Conservation (phyloP, 2,888 invertebrate genomes). For the Himalopsyche kuldschensis region DNA sequence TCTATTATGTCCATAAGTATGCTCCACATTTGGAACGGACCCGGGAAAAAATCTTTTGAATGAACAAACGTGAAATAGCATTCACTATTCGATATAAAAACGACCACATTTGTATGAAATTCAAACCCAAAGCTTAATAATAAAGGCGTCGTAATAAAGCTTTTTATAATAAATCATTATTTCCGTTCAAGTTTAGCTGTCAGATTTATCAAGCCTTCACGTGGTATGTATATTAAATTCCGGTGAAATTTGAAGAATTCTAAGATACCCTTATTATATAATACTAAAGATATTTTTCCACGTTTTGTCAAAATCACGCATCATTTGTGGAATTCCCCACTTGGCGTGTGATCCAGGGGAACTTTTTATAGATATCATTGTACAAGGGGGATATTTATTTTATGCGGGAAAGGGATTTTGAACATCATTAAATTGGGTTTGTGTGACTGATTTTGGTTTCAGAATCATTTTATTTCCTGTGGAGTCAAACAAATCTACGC, state of each 20-base stretch:
- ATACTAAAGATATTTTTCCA: constrained; percentile 11
- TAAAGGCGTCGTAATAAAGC: no score
- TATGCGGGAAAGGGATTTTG: not conserved
- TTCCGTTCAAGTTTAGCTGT: not conserved
- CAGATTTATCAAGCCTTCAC: not conserved
- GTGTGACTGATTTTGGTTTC: not conserved
- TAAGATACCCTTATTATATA: constrained; percentile 6
- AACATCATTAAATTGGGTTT: not conserved
- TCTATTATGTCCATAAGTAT: no score
- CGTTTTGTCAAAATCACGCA: constrained; percentile 17
- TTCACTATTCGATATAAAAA: no score
- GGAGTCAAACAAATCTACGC: no score
- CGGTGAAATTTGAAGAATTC: not conserved
- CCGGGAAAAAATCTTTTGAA: no score
- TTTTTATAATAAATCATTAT: no score
- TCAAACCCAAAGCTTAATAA: no score
- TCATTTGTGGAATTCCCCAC: constrained; percentile 12
- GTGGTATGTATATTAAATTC: not conserved
- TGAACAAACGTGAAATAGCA: no score
- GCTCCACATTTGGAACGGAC: no score
- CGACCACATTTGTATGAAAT: no score
- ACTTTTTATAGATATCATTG: not conserved
- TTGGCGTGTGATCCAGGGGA: not conserved
- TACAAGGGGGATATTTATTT: not conserved
- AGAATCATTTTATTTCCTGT: no score